A percentile compares a stretch with the other conserved stretches of the same genome.
Evolutionary conservation across 2,797 vertebrate species (phyloP).

Genomic region (Argya squamiceps): DNA sequence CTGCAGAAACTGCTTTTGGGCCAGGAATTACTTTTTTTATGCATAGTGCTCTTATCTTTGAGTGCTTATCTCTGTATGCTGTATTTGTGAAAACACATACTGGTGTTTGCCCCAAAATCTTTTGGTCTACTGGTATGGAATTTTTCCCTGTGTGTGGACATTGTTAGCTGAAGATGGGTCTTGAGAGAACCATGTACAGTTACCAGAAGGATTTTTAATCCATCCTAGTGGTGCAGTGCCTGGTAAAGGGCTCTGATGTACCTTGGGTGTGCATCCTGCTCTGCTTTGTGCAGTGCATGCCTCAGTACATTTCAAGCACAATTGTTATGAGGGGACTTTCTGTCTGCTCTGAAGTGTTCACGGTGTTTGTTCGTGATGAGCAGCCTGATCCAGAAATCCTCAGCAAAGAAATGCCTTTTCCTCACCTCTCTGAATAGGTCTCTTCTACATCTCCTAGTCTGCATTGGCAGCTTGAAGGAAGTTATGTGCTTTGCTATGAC

Average conservation of each 20-base stretch:
- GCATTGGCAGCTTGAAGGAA: accelerated
- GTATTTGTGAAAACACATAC: background rate
- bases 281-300: background rate
- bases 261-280: background rate
- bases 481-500: accelerated
- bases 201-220: background rate
- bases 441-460: background rate
- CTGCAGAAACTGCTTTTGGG: background rate
- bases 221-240: accelerated
- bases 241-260: background rate
- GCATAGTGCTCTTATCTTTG: background rate
- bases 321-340: background rate
- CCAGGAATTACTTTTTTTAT: background rate
- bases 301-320: background rate
- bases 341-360: background rate
- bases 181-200: background rate
- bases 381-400: background rate
- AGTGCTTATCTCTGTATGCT: background rate
- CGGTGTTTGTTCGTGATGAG: background rate
- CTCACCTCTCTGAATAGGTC: background rate
- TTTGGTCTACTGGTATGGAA: background rate
- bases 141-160: background rate
- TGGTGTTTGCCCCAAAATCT: background rate
- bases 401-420: background rate
- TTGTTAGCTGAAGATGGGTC: background rate